Evolutionary conservation across 2,797 vertebrate genomes (phyloP).

Genomic region (Epinephelus malabaricus): DNA sequence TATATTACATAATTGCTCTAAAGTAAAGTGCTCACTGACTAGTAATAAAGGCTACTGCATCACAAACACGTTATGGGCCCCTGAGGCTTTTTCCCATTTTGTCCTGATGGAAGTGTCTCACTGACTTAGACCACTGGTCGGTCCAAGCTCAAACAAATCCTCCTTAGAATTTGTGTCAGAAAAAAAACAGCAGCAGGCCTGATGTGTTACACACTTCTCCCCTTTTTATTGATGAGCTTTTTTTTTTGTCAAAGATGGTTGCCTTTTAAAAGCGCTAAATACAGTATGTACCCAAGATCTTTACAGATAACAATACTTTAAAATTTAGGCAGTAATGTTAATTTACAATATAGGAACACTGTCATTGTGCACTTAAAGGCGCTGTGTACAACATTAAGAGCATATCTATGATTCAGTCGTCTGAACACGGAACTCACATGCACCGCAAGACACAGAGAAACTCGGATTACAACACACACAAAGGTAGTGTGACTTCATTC

Average conservation of each 20-base stretch:
- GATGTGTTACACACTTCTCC: conserved; percentile 5
- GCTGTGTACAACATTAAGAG: no score
- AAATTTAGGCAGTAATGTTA: not conserved
- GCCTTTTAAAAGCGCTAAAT: conserved; percentile 19
- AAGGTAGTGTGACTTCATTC: no score
- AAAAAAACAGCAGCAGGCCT: conserved; percentile 15
- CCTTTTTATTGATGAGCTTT: conserved; percentile 45
- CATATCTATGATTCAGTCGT: no score
- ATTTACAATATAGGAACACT: conserved; percentile 9
- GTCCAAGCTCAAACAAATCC: not conserved
- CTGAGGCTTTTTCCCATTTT: not conserved
- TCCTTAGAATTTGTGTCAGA: not conserved
- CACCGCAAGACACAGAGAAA: no score
- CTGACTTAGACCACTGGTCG: no score
- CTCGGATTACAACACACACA: no score
- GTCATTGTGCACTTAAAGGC: not conserved
- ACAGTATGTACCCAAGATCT: conserved; percentile 20
- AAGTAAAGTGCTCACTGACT: not conserved
- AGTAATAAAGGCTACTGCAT: not conserved
- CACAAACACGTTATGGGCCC: not conserved
- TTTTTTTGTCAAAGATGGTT: not conserved
- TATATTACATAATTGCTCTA: not conserved
- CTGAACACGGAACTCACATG: no score
- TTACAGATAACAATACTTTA: conserved; percentile 1
- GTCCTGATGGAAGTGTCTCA: no score